Percentiles rank a stretch among this genome's conserved stretches.
phyloP scores from a whole-genome alignment of 2,888 invertebrate species.

The Microplitis deprimator region DNA sequence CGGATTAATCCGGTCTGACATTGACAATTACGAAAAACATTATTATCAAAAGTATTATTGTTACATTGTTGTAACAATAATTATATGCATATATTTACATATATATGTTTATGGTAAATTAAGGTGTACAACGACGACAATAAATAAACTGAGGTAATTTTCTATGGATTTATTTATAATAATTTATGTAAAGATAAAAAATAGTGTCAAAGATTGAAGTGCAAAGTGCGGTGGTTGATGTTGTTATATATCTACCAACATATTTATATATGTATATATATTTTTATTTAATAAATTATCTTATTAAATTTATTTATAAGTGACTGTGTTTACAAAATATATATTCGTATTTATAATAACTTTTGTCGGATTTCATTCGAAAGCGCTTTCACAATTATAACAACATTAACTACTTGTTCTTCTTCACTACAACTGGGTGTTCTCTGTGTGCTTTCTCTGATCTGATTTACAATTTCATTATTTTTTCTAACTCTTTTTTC shows the following conservation, averaged over 20 bases:
- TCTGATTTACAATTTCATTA: constrained; percentile 3
- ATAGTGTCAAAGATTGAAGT: constrained; percentile 46
- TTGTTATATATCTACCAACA: constrained; percentile 14
- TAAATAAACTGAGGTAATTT: constrained; percentile 35
- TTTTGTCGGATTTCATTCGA: neutral
- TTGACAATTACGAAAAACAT: neutral
- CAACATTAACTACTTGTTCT: neutral
- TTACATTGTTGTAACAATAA: neutral
- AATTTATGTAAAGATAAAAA: neutral
- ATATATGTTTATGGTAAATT: too few species aligned
- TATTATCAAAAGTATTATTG: neutral
- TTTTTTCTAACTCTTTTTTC: neutral
- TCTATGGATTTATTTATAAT: neutral
- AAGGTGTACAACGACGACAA: too few species aligned
- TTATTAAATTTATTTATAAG: constrained; percentile 1
- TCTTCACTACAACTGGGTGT: neutral
- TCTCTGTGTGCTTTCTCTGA: constrained; percentile 2
- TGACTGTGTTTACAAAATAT: constrained; percentile 12
- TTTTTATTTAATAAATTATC: neutral
- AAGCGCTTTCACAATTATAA: neutral
- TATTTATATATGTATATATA: constrained; percentile 1
- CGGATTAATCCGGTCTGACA: neutral
- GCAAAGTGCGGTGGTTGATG: constrained; percentile 64
- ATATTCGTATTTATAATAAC: neutral
- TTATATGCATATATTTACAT: neutral